These are phyloP conservation scores for Calosoma granatense DNA, from an alignment of 1,140 invertebrate genomes.

Conservation along the genomic window DNA sequence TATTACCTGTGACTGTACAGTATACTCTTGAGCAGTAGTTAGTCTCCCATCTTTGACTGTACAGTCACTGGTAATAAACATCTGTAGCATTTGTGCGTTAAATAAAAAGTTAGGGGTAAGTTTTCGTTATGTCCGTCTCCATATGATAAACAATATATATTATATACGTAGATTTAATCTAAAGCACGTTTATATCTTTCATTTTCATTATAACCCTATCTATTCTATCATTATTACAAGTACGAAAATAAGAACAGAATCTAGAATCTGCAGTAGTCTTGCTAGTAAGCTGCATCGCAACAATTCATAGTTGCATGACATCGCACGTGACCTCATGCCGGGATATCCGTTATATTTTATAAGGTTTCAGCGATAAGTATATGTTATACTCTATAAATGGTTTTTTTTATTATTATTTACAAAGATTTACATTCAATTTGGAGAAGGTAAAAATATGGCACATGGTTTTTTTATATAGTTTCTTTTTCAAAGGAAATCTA, in stretches of 20 bases:
- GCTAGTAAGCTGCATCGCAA: conserved; percentile 6
- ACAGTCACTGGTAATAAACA: not conserved
- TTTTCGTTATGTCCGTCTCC: not conserved
- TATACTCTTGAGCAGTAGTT: not conserved
- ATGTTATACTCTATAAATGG: not conserved
- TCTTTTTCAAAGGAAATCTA: not conserved
- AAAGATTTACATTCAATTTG: conserved; percentile 4
- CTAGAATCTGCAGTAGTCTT: not conserved
- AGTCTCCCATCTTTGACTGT: too few species aligned
- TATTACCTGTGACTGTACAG: too few species aligned
- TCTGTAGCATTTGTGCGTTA: not conserved
- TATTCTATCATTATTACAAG: not conserved
- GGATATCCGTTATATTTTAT: not conserved
- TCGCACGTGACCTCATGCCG: too few species aligned
- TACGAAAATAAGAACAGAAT: conserved; percentile 4
- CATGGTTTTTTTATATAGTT: not conserved
- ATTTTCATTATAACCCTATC: not conserved
- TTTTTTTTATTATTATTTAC: not conserved
- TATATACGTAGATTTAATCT: not conserved
- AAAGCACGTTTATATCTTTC: conserved; percentile 2
- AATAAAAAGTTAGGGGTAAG: not conserved
- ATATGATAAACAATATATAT: too few species aligned
- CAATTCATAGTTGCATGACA: not conserved
- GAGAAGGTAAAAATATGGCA: conserved; percentile 6
- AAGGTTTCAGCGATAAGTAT: not conserved